Evolutionary conservation across 2,797 vertebrate genomes (phyloP), one percentile per base, ranked within the genome.

Genomic region (Kryptolebias ocellatus): DNA sequence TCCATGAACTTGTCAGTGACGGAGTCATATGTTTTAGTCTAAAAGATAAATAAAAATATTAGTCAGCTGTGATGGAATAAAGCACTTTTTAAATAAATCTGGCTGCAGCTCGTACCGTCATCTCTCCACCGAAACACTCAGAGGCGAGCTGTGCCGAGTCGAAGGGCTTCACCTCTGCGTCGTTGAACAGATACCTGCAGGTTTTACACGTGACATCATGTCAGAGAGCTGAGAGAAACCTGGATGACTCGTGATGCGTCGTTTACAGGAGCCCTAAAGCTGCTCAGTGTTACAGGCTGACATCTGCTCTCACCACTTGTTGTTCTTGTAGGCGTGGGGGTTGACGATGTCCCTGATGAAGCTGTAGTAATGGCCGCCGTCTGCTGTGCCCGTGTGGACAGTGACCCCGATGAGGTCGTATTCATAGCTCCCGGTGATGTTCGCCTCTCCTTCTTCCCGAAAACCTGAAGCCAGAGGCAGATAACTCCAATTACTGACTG

Each of bases 1-100:
- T 99, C 98, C 98, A 99, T 99, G 81, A 99, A 99, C 86, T 99
- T 99, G 92, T 99, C 98, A 1, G 98, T 99, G 68, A 99, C 98
- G 0, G 98, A 99, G 94, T 99, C 98, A 0, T 99, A 99, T 1
- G 98, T 99, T 92, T 99, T 99, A 5, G 98, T 99, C 97, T 99
- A 90, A 64, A 83, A 88, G 58, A 70, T 77, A 76, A 71, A 31
- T 4, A 20, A 15, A 14, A 60, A 70, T 29, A 73, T 47, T 10
- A 4, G 46, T 45, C 11, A 49, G 4, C 8, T 18, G 7, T 2
- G 0, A 15, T 2, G 0, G n/a, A 2, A 14, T 4, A 1, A 6
- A 1, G 12, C 8, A 39, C 11, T 5, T 11, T 0, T 6, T 7
- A 1, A 24, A 24, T 24, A 24, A 24, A 5, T 6, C 24, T 7